Conservation (phyloP, 2,888 invertebrate genomes). For the Harpagoxenus sublaevis region DNA sequence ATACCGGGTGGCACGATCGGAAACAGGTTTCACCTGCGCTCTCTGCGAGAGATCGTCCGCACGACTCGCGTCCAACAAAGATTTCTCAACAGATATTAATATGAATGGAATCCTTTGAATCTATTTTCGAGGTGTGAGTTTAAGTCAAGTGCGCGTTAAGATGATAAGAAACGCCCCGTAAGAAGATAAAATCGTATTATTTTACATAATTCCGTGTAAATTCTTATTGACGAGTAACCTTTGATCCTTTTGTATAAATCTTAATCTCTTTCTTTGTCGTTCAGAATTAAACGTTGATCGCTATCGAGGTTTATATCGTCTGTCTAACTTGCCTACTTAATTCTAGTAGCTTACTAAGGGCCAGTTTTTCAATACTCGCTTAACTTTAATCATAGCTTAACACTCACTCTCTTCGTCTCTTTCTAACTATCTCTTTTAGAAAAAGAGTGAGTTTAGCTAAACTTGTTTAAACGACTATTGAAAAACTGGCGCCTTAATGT, state of each 20-base stretch:
- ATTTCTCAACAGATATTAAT: neutral
- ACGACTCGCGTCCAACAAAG: neutral
- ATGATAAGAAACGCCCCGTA: neutral
- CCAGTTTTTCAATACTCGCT: too few species aligned
- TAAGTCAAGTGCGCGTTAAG: neutral
- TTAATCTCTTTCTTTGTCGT: neutral
- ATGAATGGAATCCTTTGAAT: neutral
- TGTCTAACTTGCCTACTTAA: neutral
- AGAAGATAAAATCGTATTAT: neutral
- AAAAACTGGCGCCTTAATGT: neutral
- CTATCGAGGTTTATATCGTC: neutral
- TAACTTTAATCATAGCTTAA: too few species aligned
- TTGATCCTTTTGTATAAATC: neutral
- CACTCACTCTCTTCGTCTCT: too few species aligned
- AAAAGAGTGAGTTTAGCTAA: too few species aligned
- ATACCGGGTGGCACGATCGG: constrained; percentile 71
- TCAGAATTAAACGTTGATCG: neutral
- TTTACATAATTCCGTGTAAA: neutral
- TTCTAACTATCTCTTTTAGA: too few species aligned
- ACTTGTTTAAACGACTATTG: too few species aligned
- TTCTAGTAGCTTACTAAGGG: neutral
- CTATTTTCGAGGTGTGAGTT: neutral
- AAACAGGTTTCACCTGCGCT: constrained; percentile 56
- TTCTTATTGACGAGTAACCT: neutral
- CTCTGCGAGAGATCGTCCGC: neutral